Percentiles rank a stretch among this genome's conserved stretches.
Evolutionary conservation across 2,113 vertebrate genomes (phyloP).

Genomic region (Centropus bengalensis): DNA sequence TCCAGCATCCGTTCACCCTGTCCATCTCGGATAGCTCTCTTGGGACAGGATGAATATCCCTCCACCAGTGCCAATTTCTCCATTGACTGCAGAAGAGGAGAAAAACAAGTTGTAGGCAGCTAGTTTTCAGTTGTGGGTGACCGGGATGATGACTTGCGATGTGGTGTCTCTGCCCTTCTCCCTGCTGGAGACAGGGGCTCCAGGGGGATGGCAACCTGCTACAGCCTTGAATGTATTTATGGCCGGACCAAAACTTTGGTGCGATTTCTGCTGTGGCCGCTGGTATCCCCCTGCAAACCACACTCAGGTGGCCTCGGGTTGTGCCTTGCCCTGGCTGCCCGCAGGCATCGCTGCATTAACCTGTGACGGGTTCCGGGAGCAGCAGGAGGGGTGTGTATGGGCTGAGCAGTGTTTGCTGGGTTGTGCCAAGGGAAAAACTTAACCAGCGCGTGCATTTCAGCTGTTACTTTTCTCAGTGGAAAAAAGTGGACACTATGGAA

Average conservation of each 20-base stretch:
- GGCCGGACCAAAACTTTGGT: neutral
- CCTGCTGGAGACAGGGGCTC: neutral
- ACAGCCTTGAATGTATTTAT: neutral
- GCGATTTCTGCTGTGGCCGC: neutral
- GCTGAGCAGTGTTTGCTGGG: neutral
- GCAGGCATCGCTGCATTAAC: neutral
- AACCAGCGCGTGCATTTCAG: neutral
- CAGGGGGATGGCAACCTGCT: rapidly evolving
- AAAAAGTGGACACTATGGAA: slow-evolving; percentile 45
- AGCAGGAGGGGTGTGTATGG: neutral
- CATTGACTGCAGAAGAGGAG: neutral
- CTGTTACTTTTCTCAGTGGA: slow-evolving; percentile 48
- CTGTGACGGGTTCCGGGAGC: neutral
- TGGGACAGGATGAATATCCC: neutral
- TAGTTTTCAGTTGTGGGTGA: neutral
- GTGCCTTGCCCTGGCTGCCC: neutral
- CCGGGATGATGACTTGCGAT: neutral
- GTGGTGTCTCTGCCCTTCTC: neutral
- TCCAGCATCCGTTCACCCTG: slow-evolving; percentile 1
- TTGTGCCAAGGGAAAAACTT: slow-evolving; percentile 41
- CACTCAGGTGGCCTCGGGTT: neutral
- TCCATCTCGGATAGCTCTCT: neutral
- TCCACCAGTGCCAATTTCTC: neutral
- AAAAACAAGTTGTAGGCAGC: neutral
- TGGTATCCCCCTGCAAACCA: neutral